Evolutionary conservation across 1,140 invertebrate genomes (phyloP).

Genomic region (Monomorium pharaonis): DNA sequence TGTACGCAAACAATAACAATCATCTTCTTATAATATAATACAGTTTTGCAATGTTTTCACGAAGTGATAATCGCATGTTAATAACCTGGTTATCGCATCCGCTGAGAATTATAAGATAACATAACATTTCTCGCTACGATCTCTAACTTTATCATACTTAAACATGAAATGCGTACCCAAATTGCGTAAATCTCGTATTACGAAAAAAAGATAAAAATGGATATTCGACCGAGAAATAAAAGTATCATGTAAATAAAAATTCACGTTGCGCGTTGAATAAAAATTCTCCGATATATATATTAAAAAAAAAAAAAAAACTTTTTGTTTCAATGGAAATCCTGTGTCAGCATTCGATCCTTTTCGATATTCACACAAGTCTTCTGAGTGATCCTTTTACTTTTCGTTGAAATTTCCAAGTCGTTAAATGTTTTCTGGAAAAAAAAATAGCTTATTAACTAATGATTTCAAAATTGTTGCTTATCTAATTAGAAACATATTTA

Average conservation of each 20-base stretch:
- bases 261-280: background rate
- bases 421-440: background rate
- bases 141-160: background rate
- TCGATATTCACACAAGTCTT: background rate
- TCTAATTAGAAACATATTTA: background rate
- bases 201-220: background rate
- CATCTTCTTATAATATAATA: background rate
- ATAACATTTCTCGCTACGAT: background rate
- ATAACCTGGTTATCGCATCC: background rate
- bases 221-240: slow-evolving; percentile 12
- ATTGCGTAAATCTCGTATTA: background rate
- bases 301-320: background rate
- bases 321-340: background rate
- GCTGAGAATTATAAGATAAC: slow-evolving; percentile 4
- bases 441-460: background rate
- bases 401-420: slow-evolving; percentile 9
- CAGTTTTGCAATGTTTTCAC: background rate
- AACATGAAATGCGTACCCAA: background rate
- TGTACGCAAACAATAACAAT: background rate
- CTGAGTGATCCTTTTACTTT: slow-evolving; percentile 22
- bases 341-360: background rate
- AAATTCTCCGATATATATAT: background rate
- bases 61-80: slow-evolving; percentile 23
- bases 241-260: slow-evolving; percentile 42
- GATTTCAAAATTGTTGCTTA: background rate